Conservation (phyloP, 2,888 invertebrate species). For the Pimpla rufipes region DNA sequence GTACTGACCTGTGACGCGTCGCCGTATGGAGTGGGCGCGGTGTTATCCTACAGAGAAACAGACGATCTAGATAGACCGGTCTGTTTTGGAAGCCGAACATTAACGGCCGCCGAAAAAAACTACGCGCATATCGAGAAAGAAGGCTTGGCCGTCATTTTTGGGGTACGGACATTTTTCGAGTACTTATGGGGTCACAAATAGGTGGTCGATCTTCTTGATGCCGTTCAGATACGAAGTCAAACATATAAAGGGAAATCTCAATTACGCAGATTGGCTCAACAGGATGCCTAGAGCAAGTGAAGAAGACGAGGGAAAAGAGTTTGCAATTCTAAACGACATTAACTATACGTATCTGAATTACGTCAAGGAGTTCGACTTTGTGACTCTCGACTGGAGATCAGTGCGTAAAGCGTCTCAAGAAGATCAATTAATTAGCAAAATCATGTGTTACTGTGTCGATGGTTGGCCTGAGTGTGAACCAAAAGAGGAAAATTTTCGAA, state of each 20-base stretch:
- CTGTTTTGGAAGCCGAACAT: no score
- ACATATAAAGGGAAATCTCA: slow-evolving; percentile 35
- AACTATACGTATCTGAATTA: slow-evolving; percentile 46
- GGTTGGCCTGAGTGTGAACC: slow-evolving; percentile 45
- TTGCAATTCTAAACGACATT: not conserved
- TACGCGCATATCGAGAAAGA: not conserved
- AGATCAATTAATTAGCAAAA: slow-evolving; percentile 38
- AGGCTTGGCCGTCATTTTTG: not conserved
- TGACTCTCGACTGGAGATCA: slow-evolving; percentile 42
- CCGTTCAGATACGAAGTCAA: slow-evolving; percentile 35
- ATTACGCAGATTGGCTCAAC: slow-evolving; percentile 51
- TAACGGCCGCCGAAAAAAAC: not conserved
- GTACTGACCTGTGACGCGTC: not conserved
- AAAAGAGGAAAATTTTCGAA: slow-evolving; percentile 18
- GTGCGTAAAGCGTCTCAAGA: slow-evolving; percentile 40
- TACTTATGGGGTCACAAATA: not conserved
- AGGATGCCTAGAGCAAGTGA: slow-evolving; percentile 6
- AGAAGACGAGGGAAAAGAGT: not conserved
- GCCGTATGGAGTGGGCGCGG: not conserved
- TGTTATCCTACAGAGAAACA: not conserved
- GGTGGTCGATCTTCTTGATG: slow-evolving; percentile 36
- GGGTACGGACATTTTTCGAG: not conserved
- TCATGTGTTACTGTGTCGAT: slow-evolving; percentile 37
- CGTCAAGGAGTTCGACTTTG: slow-evolving; percentile 51
- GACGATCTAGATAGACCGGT: no score